Base-by-base conservation (phyloP, 2,888 invertebrate genomes). In the Diloba caeruleocephala region DNA sequence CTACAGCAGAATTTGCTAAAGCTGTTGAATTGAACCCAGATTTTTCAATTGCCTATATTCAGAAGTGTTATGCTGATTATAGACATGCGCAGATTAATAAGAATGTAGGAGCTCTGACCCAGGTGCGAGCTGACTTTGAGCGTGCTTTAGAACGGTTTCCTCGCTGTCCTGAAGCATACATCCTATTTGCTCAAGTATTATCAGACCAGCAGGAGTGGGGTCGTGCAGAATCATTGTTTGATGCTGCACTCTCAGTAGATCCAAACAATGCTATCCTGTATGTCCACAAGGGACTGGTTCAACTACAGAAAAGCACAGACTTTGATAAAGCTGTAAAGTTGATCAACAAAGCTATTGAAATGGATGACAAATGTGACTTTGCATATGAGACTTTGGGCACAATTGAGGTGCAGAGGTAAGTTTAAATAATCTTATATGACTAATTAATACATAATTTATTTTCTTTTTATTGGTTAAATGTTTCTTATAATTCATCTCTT, bases 361-460 rank as follows among this genome's bases (percentile, higher is more conserved):
- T 98, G 75, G 99, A 99, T 91, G 96, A 97, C 41, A 97, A 97
- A 86, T 99, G 98, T 93, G 97, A 98, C 89, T 97, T 98, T 93
- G 99, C 98, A 6, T 98, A 97, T 87, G 99, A 99, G 93, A 98
- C 98, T 33, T 94, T 99, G 58, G 99, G 98, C 71, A 98, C 98
- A 17, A 96, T 99, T 65, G 98, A 98, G 95, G 98, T 99, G 63
- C 99, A 99, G 92, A 94, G 96, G 97, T 95, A 93, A 92, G 89
- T 2, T 9, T 15, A 2, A 23, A 13, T 23, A 12, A 26, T 10
- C 5, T 10, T 0, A 26, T n/a, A n/a, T 25, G n/a, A n/a, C n/a
- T n/a, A n/a, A 25, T 8, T 25, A 9, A 8, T 25, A 39, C 6
- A 28, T 28, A 21, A 21, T 7, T 7, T 21, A 21, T 5, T 21